Conservation (phyloP, 92 coral and sea anemone species). For the Palythoa heliodiscus region DNA sequence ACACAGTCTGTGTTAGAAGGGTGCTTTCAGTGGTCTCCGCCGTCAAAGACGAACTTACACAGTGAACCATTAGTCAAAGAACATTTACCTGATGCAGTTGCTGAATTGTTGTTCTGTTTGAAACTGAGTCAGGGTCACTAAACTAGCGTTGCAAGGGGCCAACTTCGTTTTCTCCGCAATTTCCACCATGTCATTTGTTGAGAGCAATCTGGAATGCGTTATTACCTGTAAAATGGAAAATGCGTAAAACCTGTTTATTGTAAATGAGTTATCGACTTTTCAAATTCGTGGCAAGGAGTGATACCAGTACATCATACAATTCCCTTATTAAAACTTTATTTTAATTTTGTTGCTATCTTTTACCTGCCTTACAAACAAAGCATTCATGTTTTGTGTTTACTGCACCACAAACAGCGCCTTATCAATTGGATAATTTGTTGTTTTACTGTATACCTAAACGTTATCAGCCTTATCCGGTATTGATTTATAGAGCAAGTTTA, state of each 20-base stretch:
- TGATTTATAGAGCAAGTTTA: background rate
- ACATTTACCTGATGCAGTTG: slow-evolving; percentile 57
- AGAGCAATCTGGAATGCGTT: slow-evolving; percentile 52
- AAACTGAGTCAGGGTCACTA: slow-evolving; percentile 58
- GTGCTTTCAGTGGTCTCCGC: too few relatives aligned
- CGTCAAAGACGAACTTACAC: too few relatives aligned
- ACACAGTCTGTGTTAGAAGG: too few relatives aligned
- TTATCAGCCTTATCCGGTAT: background rate
- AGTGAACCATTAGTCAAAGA: background rate
- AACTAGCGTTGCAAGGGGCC: slow-evolving; percentile 23
- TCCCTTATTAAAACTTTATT: too few relatives aligned
- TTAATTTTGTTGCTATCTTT: too few relatives aligned
- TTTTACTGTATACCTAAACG: background rate
- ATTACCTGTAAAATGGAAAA: slow-evolving; percentile 35
- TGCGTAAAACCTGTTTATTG: background rate
- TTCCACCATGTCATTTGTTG: slow-evolving; percentile 34
- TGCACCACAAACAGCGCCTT: too few relatives aligned
- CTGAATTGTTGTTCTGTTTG: slow-evolving; percentile 74
- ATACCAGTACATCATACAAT: too few relatives aligned
- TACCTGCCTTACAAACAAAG: too few relatives aligned
- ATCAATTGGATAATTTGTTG: too few relatives aligned
- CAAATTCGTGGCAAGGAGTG: too few relatives aligned
- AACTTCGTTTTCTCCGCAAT: slow-evolving; percentile 51
- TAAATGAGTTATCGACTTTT: too few relatives aligned
- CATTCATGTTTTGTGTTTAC: too few relatives aligned